Evolutionary conservation across 23 tunicate genomes (phyloP), one percentile per base, ranked within the genome.

Genomic region (Aplidium turbinatum): DNA sequence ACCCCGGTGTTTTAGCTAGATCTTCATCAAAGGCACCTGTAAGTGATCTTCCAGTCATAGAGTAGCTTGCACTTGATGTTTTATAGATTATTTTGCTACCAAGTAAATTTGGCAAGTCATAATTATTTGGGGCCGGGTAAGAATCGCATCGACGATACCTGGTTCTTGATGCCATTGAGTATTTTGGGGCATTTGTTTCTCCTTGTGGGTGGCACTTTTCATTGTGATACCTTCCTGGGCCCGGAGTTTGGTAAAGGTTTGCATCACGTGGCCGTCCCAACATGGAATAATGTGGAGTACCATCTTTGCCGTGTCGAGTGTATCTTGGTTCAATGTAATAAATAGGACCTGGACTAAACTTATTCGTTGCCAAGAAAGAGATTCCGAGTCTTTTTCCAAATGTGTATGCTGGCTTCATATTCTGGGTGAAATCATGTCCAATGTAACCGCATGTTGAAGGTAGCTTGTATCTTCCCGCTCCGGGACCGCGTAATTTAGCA

Each of bases 371-470:
- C 16, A 85, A 66, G 36, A 85, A 85, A 16, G 86, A 72, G 20
- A 45, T 73, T 67, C 79, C 92, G 9, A 92, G 82, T 56, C 82
- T 57, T 57, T 85, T 77, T 1, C 98, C 98, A 47, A 92, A 82
- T 5, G 98, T 84, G 74, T 92, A 85, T 4, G 98, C 90, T 23
- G 98, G 91, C 33, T 60, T 67, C 74, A 42, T 74, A 22, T 79
- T 57, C 33, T 73, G 52, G 0, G 91, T 92, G 57, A 85, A 68
- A 50, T 92, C 98, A 56, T 92, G 98, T 24, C 87, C 98, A 0
- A 52, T 79, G 83, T 39, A 75, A 34, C 98, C 98, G 75, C 85
- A 85, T 24, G 98, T 84, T 28, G 92, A 77, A n/a, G 98, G 98
- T 31, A 92, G 75, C 74, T 70, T 64, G 78, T 92, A 92, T 29